Base-by-base conservation (phyloP, 2,113 vertebrate genomes). In the Phyllopteryx taeniolatus region DNA sequence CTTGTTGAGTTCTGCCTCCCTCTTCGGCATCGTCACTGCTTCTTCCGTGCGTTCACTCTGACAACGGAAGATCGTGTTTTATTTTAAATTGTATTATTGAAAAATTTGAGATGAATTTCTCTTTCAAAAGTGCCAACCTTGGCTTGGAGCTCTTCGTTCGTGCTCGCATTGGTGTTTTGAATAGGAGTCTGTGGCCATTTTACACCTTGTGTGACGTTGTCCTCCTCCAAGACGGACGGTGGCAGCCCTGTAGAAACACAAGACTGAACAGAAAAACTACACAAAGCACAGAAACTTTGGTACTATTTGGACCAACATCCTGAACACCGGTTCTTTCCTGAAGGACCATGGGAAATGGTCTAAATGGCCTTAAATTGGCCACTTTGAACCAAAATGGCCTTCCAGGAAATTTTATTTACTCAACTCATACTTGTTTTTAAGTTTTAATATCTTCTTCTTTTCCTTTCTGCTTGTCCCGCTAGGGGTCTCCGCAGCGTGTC, bases 31-130 rank as follows among this genome's bases (percentile, higher is more conserved):
- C 87, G 57, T 69, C 91, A 98, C 85, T 75, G 96, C 92, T 85
- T 90, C 94, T 84, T 92, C 87, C 73, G 97, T 91, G 79, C 85
- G 85, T 10, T 95, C 94, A 86, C 94, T 95, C 97, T 99, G 80
- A 22, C 81, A 69, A 73, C 9, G 19, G 3, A 42, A 42, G 17
- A 20, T 63, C 5, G 13, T 33, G 14, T 60, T 59, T 1, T 14
- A 57, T 57, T 57, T 27, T 13, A 4, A 17, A 12, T 60, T 57
- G 1, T 27, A 10, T 27, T 57, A 27, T 44, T 33, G 1, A 22
- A 47, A 47, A 33, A 19, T 10, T 46, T 0, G 20, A 1, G n/a
- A 15, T 1, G 19, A 7, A 3, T 56, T 20, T 46, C 3, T 4
- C 15, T 15, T 44, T n/a, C 3, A 11, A 56, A 39, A 51, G 42